A percentile compares a stretch with the other conserved stretches of the same genome.
phyloP scores from a whole-genome alignment of 2,888 invertebrate species.

The Uropetala carovei region DNA sequence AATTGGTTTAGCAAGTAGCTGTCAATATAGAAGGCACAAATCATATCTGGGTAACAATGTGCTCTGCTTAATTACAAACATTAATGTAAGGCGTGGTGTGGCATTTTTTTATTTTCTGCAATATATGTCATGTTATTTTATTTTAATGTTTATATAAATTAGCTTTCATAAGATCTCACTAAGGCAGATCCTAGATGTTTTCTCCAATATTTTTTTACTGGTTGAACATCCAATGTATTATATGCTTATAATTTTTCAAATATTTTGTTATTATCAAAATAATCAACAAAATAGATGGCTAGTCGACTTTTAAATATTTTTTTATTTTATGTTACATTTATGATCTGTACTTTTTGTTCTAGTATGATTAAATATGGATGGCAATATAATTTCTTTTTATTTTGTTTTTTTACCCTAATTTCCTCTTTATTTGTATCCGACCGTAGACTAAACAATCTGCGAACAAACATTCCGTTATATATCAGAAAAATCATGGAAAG shows the following conservation, averaged over 20 bases:
- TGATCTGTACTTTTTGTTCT: constrained; percentile 46
- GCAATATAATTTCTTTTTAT: constrained; percentile 37
- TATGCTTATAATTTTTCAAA: no score
- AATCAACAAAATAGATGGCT: neutral
- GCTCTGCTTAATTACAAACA: neutral
- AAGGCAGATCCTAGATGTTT: neutral
- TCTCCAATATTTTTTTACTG: neutral
- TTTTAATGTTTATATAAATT: neutral
- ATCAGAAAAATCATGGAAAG: no score
- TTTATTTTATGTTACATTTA: constrained; percentile 52
- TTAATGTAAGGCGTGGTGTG: neutral
- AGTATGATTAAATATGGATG: constrained; percentile 40
- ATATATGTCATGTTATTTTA: neutral
- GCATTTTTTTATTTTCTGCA: neutral
- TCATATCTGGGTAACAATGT: neutral
- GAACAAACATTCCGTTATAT: no score
- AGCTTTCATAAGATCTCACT: neutral
- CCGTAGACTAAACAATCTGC: no score
- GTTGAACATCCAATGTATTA: no score
- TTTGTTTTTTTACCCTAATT: constrained; percentile 36
- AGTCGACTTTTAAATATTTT: constrained; percentile 33
- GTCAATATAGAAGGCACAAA: neutral
- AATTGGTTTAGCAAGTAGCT: neutral
- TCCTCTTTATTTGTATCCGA: neutral
- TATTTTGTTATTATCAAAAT: neutral